Base-by-base conservation (phyloP, 2,797 vertebrate genomes). In the Orestias chungarensis region DNA sequence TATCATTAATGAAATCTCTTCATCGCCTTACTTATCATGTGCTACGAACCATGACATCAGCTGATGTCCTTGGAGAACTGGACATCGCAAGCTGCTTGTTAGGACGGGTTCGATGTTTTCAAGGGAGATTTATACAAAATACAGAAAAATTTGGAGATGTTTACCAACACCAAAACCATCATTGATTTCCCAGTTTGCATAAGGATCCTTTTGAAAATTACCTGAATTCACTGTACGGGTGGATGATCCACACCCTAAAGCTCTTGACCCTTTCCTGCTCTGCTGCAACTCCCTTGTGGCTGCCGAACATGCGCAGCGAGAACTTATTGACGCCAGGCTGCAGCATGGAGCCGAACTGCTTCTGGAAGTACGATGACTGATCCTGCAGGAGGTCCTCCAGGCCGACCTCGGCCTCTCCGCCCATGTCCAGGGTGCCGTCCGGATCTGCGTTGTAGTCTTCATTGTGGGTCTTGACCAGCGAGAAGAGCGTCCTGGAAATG, bases 141-240 rank as follows among this genome's bases (percentile, higher is more conserved):
- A 25, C 8, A 27, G 42, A 71, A 0, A 18, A 46, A 50, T 6
- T 25, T 33, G 40, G 31, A 20, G 6, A 68, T n/a, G n/a, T n/a
- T n/a, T n/a, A n/a, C n/a, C n/a, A n/a, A n/a, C n/a, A n/a, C 1
- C 27, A 70, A 5, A 31, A 57, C 25, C 23, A 40, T 38, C 49
- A 52, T 0, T 59, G 23, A 72, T 44, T 70, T 62, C 10, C 29
- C 20, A 52, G 33, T 1, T 47, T 47, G 7, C 59, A 61, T 35
- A 12, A 27, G 15, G 7, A 43, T 68, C 35, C 75, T 29, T 25
- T 59, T 33, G 27, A 65, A 31, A 3, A 2, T 91, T 93, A 95
- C 97, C 97, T 97, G 95, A 99, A 99, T 89, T 98, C 96, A 92
- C 97, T 99, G 95, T 98, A 98, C 9, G 97, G 97, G 82, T 98